phyloP scores from a whole-genome alignment of 2,113 vertebrate genomes.

The Thunnus thynnus region DNA sequence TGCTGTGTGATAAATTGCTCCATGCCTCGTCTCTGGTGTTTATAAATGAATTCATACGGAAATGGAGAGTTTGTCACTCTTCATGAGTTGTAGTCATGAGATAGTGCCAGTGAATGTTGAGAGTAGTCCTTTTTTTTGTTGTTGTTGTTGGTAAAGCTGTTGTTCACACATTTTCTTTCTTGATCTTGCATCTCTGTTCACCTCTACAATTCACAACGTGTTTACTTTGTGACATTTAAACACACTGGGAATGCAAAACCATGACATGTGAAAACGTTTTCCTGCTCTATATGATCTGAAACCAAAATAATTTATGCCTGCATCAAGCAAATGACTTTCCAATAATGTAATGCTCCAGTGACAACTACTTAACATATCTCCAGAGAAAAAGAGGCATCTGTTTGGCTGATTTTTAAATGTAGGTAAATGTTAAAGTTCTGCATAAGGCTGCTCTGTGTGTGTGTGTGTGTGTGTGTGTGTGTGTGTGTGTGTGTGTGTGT shows the following conservation, averaged over 20 bases:
- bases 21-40: not conserved
- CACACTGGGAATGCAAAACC: not conserved
- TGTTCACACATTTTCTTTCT: not conserved
- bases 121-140: not conserved
- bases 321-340: too few relatives aligned
- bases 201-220: not conserved
- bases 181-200: not conserved
- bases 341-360: too few relatives aligned
- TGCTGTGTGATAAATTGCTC: conserved; percentile 21
- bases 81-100: conserved; percentile 19
- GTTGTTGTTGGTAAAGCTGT: not conserved
- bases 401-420: too few relatives aligned
- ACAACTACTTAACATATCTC: too few relatives aligned
- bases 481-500: not conserved
- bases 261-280: too few relatives aligned
- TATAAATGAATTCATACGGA: conserved; percentile 32
- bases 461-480: not conserved
- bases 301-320: too few relatives aligned
- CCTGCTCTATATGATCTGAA: too few relatives aligned
- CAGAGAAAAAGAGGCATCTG: too few relatives aligned
- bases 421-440: too few relatives aligned
- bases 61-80: conserved; percentile 4
- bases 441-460: not conserved
- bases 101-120: not conserved
- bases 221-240: not conserved